Conservation (phyloP, 1,140 invertebrate species). For the Drosophila micromelanica region DNA sequence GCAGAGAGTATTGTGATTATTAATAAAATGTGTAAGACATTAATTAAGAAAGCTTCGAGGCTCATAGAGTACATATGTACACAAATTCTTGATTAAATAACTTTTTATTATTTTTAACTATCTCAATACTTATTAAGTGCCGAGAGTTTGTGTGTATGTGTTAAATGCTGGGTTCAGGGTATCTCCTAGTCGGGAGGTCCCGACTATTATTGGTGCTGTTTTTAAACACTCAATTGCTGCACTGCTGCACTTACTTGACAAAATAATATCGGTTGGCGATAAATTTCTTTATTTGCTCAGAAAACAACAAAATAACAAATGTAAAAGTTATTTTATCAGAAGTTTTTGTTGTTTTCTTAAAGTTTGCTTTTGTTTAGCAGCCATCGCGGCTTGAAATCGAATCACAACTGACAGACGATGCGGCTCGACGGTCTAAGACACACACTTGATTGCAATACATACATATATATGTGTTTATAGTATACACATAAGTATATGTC, state of each 20-base stretch:
- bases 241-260: conserved; percentile 45
- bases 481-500: neutral
- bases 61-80: no score
- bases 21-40: neutral
- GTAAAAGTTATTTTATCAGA: conserved; percentile 25
- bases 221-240: conserved; percentile 27
- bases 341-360: conserved; percentile 30
- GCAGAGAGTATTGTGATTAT: no score
- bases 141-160: no score
- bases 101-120: no score
- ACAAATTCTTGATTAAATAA: no score
- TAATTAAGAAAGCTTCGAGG: neutral
- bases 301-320: conserved; percentile 5
- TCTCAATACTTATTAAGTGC: no score
- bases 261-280: conserved; percentile 24
- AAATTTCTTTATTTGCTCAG: conserved; percentile 32
- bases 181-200: no score
- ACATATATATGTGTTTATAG: conserved; percentile 4
- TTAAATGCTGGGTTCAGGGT: no score
- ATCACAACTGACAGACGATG: conserved; percentile 28
- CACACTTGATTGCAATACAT: conserved; percentile 21
- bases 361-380: conserved; percentile 13
- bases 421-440: neutral
- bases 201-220: neutral
- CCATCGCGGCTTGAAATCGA: conserved; percentile 29